Base-by-base conservation (phyloP, 2,888 invertebrate species). In the Drosophila pseudotalamancana region DNA sequence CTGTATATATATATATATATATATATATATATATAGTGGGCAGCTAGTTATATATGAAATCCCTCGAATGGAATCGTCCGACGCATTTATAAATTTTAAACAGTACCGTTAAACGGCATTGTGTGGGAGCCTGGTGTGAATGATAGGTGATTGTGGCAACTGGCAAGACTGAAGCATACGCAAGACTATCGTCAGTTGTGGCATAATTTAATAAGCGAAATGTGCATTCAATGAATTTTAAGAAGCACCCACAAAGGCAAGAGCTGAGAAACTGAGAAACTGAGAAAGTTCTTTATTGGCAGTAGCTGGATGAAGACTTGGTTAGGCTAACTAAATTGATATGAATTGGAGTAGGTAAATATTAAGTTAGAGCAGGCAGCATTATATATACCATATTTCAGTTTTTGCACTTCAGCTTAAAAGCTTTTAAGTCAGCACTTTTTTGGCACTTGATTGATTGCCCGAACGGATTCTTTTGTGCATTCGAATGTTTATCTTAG, bases 41-140 rank as follows among this genome's bases (percentile, higher is more conserved):
- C 23, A 51, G 39, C 55, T 54, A 51, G n/a, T n/a, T n/a, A n/a
- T n/a, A n/a, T n/a, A 60, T 51, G 56, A 65, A 50, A 67, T 66
- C 63, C 60, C 60, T 70, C 62, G 62, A 84, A 77, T 68, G 80
- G 68, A 60, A 57, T 51, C 45, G 59, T 45, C 63, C 32, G 60
- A 42, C 69, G 82, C 67, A 86, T 82, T 86, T 83, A 82, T 82
- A 86, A 72, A 83, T 86, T 86, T 83, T 83, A 79, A 82, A 72
- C 83, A 83, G 76, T 27, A 66, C 46, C 27, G 51, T 61, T 42
- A 59, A 56, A 54, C 40, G 35, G 27, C 51, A 35, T 29, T 61
- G 57, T 42, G 43, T 25, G 39, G 34, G n/a, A 21, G n/a, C 6
- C 32, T 12, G 60, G 45, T 59, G 48, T 43, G 32, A 51, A 63